Evolutionary conservation across 2,113 vertebrate genomes (phyloP), one percentile per base, ranked within the genome.

Genomic region (Macrotus californicus): DNA sequence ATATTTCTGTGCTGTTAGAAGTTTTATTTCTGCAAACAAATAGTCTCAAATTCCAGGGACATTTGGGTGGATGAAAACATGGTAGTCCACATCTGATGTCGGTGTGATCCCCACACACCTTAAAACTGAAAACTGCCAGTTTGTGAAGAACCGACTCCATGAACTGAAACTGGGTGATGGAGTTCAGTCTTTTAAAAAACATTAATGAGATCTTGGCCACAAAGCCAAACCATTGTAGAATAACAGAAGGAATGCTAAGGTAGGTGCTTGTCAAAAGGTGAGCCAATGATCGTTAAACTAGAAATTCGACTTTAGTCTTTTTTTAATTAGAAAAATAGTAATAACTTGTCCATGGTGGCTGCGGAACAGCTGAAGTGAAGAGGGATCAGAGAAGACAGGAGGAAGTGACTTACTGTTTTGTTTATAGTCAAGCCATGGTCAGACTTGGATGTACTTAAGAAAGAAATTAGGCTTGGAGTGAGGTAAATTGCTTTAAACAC

Each of bases 1-100:
- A 97, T 80, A 86, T 88, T 67, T 75, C 73, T 96, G 93, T 95
- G 56, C 92, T 94, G 93, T 94, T 88, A 61, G 87, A 90, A 87
- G 11, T 87, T 93, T 95, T 92, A 69, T 98, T 97, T 87, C 56
- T 48, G 3, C 6, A 73, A 66, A 69, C 36, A 94, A 5, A 19
- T 54, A 72, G 21, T 87, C 31, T 94, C 41, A 87, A 75, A 94
- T 95, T 84, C 59, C 48, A 80, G 34, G 59, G 5, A 19, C 85
- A 39, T 36, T 82, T 73, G 54, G 19, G 36, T 79, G 54, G 11
- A 52, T 76, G 46, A 75, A 79, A 88, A 85, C 86, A 29, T 76
- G 46, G 79, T 7, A 79, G 15, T 80, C 29, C 39, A 34, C 46
- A 69, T 73, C 26, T 83, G 29, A n/a, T 87, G 14, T 36, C 48